A percentile compares a stretch with the other conserved stretches of the same genome.
These are phyloP conservation scores for Drosophila longiperda DNA, from an alignment of 2,888 invertebrate species.

Conservation along the genomic window DNA sequence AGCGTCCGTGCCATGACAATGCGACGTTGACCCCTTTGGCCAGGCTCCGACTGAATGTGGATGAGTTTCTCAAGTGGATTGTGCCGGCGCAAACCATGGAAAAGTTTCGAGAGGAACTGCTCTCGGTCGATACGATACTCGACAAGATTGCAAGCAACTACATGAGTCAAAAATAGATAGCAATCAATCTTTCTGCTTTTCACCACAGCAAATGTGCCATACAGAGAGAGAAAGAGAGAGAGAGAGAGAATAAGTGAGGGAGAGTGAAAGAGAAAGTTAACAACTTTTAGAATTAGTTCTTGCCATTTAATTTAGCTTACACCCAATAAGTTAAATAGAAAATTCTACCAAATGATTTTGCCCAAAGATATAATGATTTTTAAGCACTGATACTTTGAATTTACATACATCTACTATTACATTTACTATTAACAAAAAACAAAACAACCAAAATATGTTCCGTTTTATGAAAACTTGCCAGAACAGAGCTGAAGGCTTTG, in stretches of 20 bases:
- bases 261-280: conserved; percentile 14
- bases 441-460: conserved; percentile 15
- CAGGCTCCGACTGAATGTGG: conserved; percentile 90
- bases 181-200: conserved; percentile 7
- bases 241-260: conserved; percentile 8
- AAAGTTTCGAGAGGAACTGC: conserved; percentile 90
- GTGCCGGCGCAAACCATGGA: conserved; percentile 92
- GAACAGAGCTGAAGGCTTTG: conserved; percentile 44
- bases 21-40: conserved; percentile 87
- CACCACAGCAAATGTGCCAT: conserved; percentile 58
- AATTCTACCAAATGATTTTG: conserved; percentile 67
- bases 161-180: conserved; percentile 80
- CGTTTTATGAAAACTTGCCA: conserved; percentile 62
- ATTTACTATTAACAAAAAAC: conserved; percentile 55
- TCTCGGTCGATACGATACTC: conserved; percentile 91
- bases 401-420: conserved; percentile 30
- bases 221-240: conserved; percentile 26
- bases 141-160: conserved; percentile 86
- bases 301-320: conserved; percentile 68
- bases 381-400: conserved; percentile 46
- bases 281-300: conserved; percentile 61
- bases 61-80: conserved; percentile 92
- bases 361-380: conserved; percentile 61
- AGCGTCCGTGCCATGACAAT: conserved; percentile 88
- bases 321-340: conserved; percentile 35